A percentile compares a stretch with the other conserved stretches of the same genome.
These are phyloP conservation scores for human DNA, from an alignment of 2,113 vertebrate genomes.

Conservation along the genomic window GRCh38 chr19:51699001-51699500, in stretches of 20 bases:
- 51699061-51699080: neutral
- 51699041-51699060: neutral
- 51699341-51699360: neutral
- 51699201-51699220: neutral
- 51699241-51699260: neutral
- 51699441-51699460: neutral
- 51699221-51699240: neutral
- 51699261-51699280: neutral
- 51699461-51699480: neutral
- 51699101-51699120: neutral
- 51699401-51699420: neutral
- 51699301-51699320: neutral
- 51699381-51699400: neutral
- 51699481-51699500: neutral
- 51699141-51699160: neutral
- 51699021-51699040: neutral
- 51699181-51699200: neutral
- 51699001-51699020: neutral
- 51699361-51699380: neutral
- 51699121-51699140: neutral
- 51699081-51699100: neutral
- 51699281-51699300: neutral
- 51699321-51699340: neutral
- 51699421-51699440: neutral
- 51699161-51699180: neutral